phyloP scores from a whole-genome alignment of 2,888 invertebrate genomes.

The Mesorhabditis sp. region DNA sequence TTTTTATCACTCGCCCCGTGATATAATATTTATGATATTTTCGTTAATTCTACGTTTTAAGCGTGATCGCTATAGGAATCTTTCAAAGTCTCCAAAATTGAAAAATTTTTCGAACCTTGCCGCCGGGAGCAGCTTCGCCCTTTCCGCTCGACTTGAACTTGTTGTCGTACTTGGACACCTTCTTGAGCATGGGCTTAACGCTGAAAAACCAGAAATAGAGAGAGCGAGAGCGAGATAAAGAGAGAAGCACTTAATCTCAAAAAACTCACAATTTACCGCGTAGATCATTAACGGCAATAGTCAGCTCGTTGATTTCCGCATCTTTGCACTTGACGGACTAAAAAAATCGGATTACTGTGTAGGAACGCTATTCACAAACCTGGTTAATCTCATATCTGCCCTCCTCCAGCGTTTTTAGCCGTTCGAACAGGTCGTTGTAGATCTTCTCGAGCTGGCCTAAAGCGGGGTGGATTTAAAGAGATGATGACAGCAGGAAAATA shows the following conservation, averaged over 20 bases:
- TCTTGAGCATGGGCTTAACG: constrained; percentile 70
- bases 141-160: constrained; percentile 63
- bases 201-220: constrained; percentile 19
- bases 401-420: constrained; percentile 58
- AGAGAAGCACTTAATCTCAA: not conserved
- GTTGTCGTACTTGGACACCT: constrained; percentile 99
- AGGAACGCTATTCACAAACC: constrained; percentile 61
- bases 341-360: not conserved
- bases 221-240: not conserved
- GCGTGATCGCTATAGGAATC: too few relatives aligned
- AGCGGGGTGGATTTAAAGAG: constrained; percentile 4
- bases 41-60: too few relatives aligned
- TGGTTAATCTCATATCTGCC: constrained; percentile 95
- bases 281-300: constrained; percentile 98
- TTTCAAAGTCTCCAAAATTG: too few relatives aligned
- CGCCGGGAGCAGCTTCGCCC: constrained; percentile 13
- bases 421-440: constrained; percentile 65
- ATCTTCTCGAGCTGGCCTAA: constrained; percentile 48
- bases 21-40: too few relatives aligned
- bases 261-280: constrained; percentile 83
- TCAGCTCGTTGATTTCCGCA: constrained; percentile 86
- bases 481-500: not conserved
- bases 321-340: constrained; percentile 19
- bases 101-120: not conserved
- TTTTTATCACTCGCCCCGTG: not conserved